A percentile compares a stretch with the other conserved stretches of the same genome.
phyloP scores from a whole-genome alignment of 2,888 invertebrate species.

The Apodemia zela region DNA sequence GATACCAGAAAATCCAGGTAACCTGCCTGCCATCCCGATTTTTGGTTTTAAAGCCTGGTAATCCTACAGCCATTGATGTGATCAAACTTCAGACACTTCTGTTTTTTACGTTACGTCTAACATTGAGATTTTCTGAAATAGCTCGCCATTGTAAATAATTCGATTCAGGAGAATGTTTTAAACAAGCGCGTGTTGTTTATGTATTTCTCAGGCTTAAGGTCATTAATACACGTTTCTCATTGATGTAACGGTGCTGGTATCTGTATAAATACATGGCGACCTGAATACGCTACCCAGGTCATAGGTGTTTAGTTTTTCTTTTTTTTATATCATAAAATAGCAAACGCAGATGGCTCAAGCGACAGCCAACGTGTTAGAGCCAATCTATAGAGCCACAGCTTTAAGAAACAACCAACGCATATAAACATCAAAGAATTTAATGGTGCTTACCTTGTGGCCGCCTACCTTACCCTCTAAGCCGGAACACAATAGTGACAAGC shows the following conservation, averaged over 20 bases:
- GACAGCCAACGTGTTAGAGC: too few species aligned
- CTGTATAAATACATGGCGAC: neutral
- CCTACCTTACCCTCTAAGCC: too few species aligned
- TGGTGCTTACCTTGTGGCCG: too few species aligned
- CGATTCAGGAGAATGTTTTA: constrained; percentile 4
- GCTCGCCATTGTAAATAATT: neutral
- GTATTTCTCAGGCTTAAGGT: neutral
- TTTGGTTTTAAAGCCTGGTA: neutral
- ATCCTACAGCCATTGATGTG: neutral
- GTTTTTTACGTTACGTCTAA: neutral
- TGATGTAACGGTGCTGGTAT: neutral
- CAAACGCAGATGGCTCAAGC: too few species aligned
- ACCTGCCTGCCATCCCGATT: neutral
- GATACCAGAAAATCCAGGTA: neutral
- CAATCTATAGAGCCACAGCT: too few species aligned
- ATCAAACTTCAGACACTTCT: neutral
- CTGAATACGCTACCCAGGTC: too few species aligned
- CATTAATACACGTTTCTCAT: neutral
- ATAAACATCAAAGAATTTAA: too few species aligned
- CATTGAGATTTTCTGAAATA: neutral
- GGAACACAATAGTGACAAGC: too few species aligned
- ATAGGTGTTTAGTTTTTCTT: too few species aligned
- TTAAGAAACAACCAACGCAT: too few species aligned
- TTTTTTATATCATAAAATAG: too few species aligned
- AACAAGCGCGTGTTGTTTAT: neutral